A percentile compares a stretch with the other conserved stretches of the same genome.
These are phyloP conservation scores for Hiodon tergisus DNA, from an alignment of 2,113 vertebrate genomes.

Conservation along the genomic window DNA sequence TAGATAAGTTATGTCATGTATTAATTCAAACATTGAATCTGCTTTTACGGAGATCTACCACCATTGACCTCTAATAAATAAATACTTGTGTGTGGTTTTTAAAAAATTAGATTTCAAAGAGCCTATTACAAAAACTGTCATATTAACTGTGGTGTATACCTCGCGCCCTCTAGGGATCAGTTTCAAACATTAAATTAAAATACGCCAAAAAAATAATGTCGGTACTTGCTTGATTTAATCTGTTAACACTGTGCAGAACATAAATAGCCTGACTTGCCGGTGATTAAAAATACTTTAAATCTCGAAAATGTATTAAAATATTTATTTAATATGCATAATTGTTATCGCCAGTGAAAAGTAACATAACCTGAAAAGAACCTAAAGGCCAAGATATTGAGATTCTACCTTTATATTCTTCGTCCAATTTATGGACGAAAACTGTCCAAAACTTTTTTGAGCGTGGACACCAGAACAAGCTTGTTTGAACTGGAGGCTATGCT, in stretches of 20 bases:
- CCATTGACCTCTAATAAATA: neutral
- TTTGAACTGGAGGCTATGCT: too few relatives aligned
- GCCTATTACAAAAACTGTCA: neutral
- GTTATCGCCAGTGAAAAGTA: too few relatives aligned
- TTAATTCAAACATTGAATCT: too few relatives aligned
- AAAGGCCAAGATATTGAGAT: neutral
- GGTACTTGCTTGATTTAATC: neutral
- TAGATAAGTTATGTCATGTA: too few relatives aligned
- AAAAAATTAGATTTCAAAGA: neutral
- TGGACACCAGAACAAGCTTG: too few relatives aligned
- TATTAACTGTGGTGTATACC: neutral
- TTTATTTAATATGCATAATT: neutral
- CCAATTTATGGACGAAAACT: neutral
- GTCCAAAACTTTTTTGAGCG: neutral
- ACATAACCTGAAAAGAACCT: neutral
- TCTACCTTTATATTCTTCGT: neutral
- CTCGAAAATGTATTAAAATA: neutral
- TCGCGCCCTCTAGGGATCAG: neutral
- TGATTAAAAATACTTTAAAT: neutral
- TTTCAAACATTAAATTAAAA: neutral
- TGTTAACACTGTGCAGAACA: neutral
- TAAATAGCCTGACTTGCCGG: neutral
- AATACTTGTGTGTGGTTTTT: neutral
- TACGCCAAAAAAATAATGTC: neutral
- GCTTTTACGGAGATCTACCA: too few relatives aligned